Percentiles rank a stretch among this genome's conserved stretches.
Conservation (phyloP, 1,140 invertebrate species). For the Lordiphosa stackelbergi region DNA sequence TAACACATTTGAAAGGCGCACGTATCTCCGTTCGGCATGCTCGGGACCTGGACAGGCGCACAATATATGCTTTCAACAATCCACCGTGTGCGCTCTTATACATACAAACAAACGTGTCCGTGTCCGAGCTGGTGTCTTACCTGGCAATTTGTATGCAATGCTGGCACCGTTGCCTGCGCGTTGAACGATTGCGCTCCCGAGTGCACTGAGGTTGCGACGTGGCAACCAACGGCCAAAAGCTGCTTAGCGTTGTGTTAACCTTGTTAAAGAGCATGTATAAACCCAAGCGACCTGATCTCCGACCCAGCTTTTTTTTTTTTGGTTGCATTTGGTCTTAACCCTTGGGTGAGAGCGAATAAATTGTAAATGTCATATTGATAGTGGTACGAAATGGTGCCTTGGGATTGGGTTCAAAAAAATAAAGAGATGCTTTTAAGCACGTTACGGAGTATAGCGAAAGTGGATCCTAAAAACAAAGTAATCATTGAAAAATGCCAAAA, state of each 20-base stretch:
- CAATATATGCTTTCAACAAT: slow-evolving; percentile 8
- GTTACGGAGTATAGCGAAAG: too few relatives aligned
- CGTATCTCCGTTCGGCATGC: slow-evolving; percentile 32
- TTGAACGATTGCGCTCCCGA: slow-evolving; percentile 66
- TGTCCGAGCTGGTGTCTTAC: slow-evolving; percentile 22
- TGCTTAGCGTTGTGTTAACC: slow-evolving; percentile 58
- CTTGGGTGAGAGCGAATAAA: too few relatives aligned
- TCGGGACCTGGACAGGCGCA: background rate
- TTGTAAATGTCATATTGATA: too few relatives aligned
- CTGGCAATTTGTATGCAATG: slow-evolving; percentile 64
- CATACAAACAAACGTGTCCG: slow-evolving; percentile 14
- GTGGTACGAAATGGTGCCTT: too few relatives aligned
- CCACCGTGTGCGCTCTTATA: background rate
- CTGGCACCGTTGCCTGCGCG: slow-evolving; percentile 39
- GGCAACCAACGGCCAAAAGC: slow-evolving; percentile 22
- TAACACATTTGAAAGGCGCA: slow-evolving; percentile 67
- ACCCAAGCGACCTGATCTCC: slow-evolving; percentile 9
- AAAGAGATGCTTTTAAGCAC: too few relatives aligned
- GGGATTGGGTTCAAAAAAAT: too few relatives aligned
- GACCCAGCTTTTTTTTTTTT: too few relatives aligned
- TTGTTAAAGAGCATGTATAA: slow-evolving; percentile 44
- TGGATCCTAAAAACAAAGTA: too few relatives aligned
- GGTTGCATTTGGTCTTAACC: too few relatives aligned
- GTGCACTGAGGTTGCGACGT: slow-evolving; percentile 57
- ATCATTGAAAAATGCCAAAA: too few relatives aligned